These are phyloP conservation scores for Teinopalpus imperialis DNA, from an alignment of 2,888 invertebrate species.

Conservation along the genomic window DNA sequence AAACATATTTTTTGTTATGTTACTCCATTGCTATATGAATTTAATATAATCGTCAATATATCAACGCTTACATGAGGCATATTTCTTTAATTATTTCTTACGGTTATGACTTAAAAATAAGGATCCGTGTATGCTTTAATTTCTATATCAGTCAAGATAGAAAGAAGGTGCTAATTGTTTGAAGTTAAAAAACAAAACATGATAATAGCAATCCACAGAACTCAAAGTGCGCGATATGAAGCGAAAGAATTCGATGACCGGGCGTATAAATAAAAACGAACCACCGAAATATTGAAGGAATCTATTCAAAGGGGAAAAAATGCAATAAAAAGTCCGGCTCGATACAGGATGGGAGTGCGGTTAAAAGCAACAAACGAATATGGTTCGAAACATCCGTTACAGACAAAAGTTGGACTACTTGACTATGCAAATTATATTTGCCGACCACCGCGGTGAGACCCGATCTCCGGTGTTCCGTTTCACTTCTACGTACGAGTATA, in stretches of 20 bases:
- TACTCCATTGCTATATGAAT: too few species aligned
- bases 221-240: constrained; percentile 60
- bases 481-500: constrained; percentile 64
- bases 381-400: constrained; percentile 78
- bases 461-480: constrained; percentile 79
- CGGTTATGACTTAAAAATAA: too few species aligned
- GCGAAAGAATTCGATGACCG: constrained; percentile 78
- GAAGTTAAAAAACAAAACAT: not conserved
- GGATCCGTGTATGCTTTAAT: too few species aligned
- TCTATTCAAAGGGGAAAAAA: constrained; percentile 80
- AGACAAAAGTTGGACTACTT: constrained; percentile 81
- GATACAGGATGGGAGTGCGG: constrained; percentile 76
- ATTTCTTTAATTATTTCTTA: too few species aligned
- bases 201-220: constrained; percentile 10
- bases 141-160: not conserved
- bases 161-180: not conserved
- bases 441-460: constrained; percentile 76
- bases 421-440: constrained; percentile 83
- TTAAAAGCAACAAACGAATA: constrained; percentile 80
- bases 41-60: too few species aligned
- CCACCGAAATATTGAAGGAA: constrained; percentile 80
- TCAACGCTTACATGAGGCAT: too few species aligned
- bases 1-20: not conserved
- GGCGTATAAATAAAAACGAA: constrained; percentile 78
- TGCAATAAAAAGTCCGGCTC: constrained; percentile 75